Conservation (phyloP, 2,888 invertebrate genomes). For the Drosophila colorata region DNA sequence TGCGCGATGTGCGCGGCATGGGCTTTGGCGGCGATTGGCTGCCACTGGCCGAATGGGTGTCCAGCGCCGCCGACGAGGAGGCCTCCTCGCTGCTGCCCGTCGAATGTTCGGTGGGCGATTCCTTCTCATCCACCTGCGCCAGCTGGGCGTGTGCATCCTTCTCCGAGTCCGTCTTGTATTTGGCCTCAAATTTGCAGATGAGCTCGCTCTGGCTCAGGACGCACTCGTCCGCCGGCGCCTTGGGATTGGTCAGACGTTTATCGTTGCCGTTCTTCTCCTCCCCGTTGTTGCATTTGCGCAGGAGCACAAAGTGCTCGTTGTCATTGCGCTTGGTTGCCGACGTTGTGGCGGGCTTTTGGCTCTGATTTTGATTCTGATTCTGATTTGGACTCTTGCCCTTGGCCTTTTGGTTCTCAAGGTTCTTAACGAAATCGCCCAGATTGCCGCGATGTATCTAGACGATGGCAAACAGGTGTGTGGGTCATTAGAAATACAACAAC, state of each 20-base stretch:
- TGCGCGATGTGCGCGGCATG: slow-evolving; percentile 90
- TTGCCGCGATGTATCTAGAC: slow-evolving; percentile 84
- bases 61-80: slow-evolving; percentile 69
- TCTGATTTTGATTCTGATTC: slow-evolving; percentile 21
- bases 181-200: slow-evolving; percentile 88
- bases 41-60: slow-evolving; percentile 68
- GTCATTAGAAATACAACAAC: too few species aligned
- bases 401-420: slow-evolving; percentile 83
- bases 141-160: slow-evolving; percentile 60
- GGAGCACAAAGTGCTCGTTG: slow-evolving; percentile 66
- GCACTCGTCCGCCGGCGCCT: slow-evolving; percentile 84
- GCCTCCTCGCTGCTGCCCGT: slow-evolving; percentile 83
- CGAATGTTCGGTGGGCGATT: slow-evolving; percentile 83
- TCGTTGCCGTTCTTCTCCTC: slow-evolving; percentile 70
- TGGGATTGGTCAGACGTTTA: slow-evolving; percentile 40
- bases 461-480: not conserved
- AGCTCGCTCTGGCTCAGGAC: slow-evolving; percentile 82
- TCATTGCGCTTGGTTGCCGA: slow-evolving; percentile 61
- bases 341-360: slow-evolving; percentile 27
- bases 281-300: slow-evolving; percentile 66
- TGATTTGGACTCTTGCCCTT: slow-evolving; percentile 48
- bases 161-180: slow-evolving; percentile 83
- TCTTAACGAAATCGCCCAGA: slow-evolving; percentile 83
- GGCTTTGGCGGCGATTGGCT: slow-evolving; percentile 90
- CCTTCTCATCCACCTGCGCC: slow-evolving; percentile 78